Evolutionary conservation across 2,888 invertebrate species (phyloP).

Genomic region (Dione vanillae): DNA sequence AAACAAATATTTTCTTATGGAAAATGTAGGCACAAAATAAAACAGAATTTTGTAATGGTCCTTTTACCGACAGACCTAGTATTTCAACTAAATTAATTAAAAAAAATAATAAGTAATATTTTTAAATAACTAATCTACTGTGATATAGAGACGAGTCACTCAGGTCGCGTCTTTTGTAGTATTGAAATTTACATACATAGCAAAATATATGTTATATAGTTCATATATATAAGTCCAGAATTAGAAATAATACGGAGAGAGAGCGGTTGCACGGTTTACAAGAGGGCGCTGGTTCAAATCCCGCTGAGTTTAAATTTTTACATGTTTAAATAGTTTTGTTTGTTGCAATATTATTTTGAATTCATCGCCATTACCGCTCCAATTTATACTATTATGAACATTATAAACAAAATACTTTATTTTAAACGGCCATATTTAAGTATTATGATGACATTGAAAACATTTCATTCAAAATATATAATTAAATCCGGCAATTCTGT

Average conservation of each 20-base stretch:
- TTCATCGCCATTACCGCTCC: too few species aligned
- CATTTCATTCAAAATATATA: background rate
- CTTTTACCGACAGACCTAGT: background rate
- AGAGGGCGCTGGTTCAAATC: too few species aligned
- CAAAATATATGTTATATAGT: too few species aligned
- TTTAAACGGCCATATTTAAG: background rate
- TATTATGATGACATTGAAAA: background rate
- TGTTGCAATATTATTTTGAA: too few species aligned
- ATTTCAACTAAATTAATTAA: background rate
- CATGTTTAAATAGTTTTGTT: too few species aligned
- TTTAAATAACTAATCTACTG: background rate
- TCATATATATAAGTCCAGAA: too few species aligned
- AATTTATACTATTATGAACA: too few species aligned
- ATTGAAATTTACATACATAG: too few species aligned
- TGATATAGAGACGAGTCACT: background rate
- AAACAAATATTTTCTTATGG: background rate
- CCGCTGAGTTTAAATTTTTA: too few species aligned
- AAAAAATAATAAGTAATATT: background rate
- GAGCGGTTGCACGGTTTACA: too few species aligned
- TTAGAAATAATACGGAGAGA: too few species aligned
- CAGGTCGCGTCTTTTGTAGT: background rate
- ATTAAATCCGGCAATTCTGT: background rate
- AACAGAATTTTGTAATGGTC: background rate
- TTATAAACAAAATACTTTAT: too few species aligned
- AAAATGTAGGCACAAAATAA: background rate